phyloP scores from a whole-genome alignment of 2,888 invertebrate genomes.

The Tetramorium bicarinatum region DNA sequence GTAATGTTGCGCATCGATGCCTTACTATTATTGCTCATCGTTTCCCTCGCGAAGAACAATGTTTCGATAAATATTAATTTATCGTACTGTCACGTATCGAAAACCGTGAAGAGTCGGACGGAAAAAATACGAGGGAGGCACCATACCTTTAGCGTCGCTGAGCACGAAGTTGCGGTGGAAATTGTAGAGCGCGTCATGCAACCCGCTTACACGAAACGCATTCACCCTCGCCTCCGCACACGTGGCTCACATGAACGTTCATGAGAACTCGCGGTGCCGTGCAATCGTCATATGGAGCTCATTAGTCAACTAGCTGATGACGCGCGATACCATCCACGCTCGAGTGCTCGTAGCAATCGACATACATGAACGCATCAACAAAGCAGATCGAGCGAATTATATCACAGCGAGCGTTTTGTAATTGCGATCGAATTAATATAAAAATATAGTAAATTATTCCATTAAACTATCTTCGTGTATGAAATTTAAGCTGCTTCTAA shows the following conservation, averaged over 20 bases:
- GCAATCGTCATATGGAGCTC: conserved; percentile 74
- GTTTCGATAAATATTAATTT: neutral
- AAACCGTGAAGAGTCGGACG: conserved; percentile 25
- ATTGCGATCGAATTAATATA: conserved; percentile 5
- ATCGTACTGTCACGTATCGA: conserved; percentile 25
- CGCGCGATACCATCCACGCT: conserved; percentile 39
- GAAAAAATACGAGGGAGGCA: conserved; percentile 4
- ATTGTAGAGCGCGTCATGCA: conserved; percentile 48
- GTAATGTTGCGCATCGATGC: neutral
- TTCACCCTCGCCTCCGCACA: conserved; percentile 49
- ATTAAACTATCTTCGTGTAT: neutral
- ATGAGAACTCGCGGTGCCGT: conserved; percentile 68
- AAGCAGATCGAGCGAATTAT: conserved; percentile 3
- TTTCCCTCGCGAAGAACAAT: conserved; percentile 1
- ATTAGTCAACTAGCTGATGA: conserved; percentile 72
- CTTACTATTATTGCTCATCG: neutral
- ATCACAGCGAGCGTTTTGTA: neutral
- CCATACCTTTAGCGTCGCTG: conserved; percentile 20
- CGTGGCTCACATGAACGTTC: conserved; percentile 55
- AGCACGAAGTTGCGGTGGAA: conserved; percentile 39
- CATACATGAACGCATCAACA: neutral
- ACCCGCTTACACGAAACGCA: conserved; percentile 43
- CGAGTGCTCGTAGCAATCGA: conserved; percentile 17
- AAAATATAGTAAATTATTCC: neutral
- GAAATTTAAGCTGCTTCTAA: neutral